Evolutionary conservation across 2,888 invertebrate genomes (phyloP).

Genomic region (Cetonia aurata): DNA sequence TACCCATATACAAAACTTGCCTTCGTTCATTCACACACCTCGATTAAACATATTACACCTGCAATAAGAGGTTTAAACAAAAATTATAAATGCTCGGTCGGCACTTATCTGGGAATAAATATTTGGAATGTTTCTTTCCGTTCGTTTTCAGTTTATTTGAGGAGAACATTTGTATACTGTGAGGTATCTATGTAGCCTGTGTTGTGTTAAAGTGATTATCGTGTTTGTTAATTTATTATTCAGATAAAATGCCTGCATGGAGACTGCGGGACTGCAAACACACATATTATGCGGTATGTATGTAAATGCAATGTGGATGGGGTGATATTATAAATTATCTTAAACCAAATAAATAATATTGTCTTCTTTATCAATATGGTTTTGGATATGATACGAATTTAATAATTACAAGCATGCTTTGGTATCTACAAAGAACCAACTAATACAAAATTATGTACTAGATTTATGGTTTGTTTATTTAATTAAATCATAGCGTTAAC

Average conservation of each 20-base stretch:
- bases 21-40: constrained; percentile 1
- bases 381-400: too few species aligned
- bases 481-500: too few species aligned
- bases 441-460: too few species aligned
- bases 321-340: too few species aligned
- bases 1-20: too few species aligned
- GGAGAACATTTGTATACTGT: neutral
- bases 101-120: constrained; percentile 14
- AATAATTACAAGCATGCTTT: too few species aligned
- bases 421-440: too few species aligned
- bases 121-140: constrained; percentile 2
- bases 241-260: neutral
- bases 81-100: neutral
- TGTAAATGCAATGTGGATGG: too few species aligned
- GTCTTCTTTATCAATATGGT: too few species aligned
- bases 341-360: too few species aligned
- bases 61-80: neutral
- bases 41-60: constrained; percentile 2
- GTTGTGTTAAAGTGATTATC: constrained; percentile 4
- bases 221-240: constrained; percentile 14
- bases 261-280: neutral
- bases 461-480: too few species aligned
- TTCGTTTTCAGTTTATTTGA: constrained; percentile 8
- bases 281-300: too few species aligned
- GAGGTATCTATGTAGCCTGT: neutral